These are phyloP conservation scores for Congeria kusceri DNA, from an alignment of 2,888 invertebrate species.

Conservation along the genomic window DNA sequence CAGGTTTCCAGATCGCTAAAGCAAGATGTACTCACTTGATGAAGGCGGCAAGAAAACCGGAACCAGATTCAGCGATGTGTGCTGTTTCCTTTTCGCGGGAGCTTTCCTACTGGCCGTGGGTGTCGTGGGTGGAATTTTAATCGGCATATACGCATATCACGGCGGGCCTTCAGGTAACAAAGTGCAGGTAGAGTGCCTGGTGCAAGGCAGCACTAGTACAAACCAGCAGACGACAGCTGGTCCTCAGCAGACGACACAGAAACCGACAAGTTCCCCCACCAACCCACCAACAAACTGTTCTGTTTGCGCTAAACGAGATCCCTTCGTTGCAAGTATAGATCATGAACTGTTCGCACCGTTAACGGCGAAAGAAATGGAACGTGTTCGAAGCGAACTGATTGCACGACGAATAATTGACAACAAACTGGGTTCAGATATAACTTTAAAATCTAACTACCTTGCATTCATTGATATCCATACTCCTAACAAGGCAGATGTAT, in stretches of 20 bases:
- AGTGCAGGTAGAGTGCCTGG: neutral
- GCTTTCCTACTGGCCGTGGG: slow-evolving; percentile 12
- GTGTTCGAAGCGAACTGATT: neutral
- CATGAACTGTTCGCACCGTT: slow-evolving; percentile 18
- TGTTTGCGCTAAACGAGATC: slow-evolving; percentile 6
- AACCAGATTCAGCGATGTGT: neutral
- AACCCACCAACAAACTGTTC: neutral
- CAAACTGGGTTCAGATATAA: neutral
- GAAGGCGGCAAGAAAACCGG: neutral
- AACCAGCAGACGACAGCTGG: neutral
- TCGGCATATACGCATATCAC: slow-evolving; percentile 21
- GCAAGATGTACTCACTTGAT: neutral
- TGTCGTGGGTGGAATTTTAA: slow-evolving; percentile 19
- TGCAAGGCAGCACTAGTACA: too few relatives aligned
- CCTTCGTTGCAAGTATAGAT: neutral
- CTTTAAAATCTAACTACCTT: slow-evolving; percentile 10
- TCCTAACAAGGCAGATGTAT: neutral
- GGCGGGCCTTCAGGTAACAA: slow-evolving; percentile 3
- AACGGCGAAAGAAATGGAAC: neutral
- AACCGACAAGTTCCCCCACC: neutral
- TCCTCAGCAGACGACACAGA: neutral
- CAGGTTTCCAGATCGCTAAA: neutral
- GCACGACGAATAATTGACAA: neutral
- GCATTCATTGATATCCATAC: slow-evolving; percentile 1
- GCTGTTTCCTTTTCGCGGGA: slow-evolving; percentile 7